Conservation (phyloP, 1,140 invertebrate species). For the Bombus waltoni region DNA sequence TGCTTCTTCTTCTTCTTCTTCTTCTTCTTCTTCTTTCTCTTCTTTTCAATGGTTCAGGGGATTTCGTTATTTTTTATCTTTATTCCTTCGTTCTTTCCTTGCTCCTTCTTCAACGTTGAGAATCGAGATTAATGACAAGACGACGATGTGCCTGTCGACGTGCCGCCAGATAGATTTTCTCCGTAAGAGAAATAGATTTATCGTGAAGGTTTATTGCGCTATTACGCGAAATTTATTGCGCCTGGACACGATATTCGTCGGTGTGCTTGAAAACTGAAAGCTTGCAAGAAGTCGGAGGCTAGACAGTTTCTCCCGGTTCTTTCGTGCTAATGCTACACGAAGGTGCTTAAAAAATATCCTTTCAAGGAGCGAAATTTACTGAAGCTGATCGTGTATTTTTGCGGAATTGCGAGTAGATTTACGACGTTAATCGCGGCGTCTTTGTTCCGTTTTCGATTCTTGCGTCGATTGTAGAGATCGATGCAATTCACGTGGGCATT, state of each 20-base stretch:
- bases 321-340: background rate
- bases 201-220: conserved; percentile 30
- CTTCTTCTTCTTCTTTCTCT: too few relatives aligned
- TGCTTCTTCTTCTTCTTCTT: background rate
- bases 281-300: background rate
- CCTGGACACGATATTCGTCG: background rate
- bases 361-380: background rate
- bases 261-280: background rate
- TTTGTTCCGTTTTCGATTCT: background rate
- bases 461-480: too few relatives aligned
- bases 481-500: too few relatives aligned
- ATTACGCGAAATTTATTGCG: conserved; percentile 30
- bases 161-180: conserved; percentile 22
- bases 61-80: background rate
- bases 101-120: background rate
- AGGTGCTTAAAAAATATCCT: background rate
- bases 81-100: background rate
- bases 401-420: background rate
- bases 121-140: conserved; percentile 28
- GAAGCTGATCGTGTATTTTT: background rate
- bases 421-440: background rate
- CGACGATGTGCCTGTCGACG: conserved; percentile 6
- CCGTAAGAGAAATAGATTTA: conserved; percentile 32
- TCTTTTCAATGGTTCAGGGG: background rate
- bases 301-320: background rate